Percentiles rank a stretch among this genome's conserved stretches.
Evolutionary conservation across 1,140 invertebrate genomes (phyloP).

Genomic region (Diploscapter pachys): DNA sequence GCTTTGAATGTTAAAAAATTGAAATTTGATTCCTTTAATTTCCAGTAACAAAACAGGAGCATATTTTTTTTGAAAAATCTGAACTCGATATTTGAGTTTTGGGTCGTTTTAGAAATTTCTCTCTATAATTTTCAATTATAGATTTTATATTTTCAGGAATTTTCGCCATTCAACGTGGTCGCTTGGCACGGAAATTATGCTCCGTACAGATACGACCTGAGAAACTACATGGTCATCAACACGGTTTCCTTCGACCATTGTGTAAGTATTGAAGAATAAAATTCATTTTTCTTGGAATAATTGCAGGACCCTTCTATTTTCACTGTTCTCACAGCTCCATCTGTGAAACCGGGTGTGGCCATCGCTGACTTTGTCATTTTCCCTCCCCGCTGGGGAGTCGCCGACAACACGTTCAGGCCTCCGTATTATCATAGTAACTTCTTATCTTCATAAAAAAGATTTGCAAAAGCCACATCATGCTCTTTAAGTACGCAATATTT

Average conservation of each 20-base stretch:
- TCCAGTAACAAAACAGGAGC: no score
- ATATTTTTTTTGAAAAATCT: no score
- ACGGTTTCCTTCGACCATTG: constrained; percentile 93
- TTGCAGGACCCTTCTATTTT: constrained; percentile 92
- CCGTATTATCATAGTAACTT: constrained; percentile 52
- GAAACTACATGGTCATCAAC: constrained; percentile 91
- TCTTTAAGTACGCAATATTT: no score
- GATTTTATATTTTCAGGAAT: constrained; percentile 59
- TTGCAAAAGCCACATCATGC: no score
- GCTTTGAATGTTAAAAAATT: no score
- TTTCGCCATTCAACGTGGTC: constrained; percentile 95
- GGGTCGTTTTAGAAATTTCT: no score
- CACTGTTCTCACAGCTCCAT: constrained; percentile 92
- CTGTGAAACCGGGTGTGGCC: constrained; percentile 79
- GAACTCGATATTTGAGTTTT: no score
- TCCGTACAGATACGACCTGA: constrained; percentile 91
- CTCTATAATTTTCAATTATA: no score
- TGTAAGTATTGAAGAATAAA: constrained; percentile 67
- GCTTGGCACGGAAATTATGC: constrained; percentile 99
- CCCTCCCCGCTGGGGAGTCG: constrained; percentile 92
- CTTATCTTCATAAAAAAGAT: constrained; percentile 31
- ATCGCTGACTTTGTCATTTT: constrained; percentile 99
- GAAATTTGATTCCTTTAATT: no score
- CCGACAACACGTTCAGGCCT: constrained; percentile 85
- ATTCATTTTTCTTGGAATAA: no score